A percentile compares a stretch with the other conserved stretches of the same genome.
These are phyloP conservation scores for Simalia tracyae DNA, from an alignment of 2,797 vertebrate genomes.

Conservation along the genomic window DNA sequence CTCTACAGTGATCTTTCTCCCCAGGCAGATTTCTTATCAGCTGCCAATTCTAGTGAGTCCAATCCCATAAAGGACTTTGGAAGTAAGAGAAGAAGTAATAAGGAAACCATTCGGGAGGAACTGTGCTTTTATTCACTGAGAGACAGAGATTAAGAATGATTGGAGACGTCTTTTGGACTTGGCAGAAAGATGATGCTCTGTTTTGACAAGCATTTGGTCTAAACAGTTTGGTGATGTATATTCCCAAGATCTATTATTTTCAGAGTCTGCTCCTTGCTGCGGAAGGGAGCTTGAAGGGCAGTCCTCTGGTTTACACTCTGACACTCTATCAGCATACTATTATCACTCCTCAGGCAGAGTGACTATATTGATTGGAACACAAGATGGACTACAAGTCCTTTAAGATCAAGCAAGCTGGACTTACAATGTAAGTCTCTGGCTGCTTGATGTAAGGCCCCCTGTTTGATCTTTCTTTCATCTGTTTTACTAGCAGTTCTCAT, in stretches of 20 bases:
- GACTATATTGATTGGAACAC: neutral
- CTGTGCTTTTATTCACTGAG: neutral
- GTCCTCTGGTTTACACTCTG: neutral
- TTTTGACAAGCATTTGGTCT: neutral
- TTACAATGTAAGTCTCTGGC: neutral
- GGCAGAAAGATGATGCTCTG: neutral
- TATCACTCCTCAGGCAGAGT: neutral
- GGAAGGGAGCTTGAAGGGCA: neutral
- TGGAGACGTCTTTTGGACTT: neutral
- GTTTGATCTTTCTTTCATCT: neutral
- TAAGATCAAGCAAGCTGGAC: neutral
- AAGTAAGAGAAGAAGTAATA: neutral
- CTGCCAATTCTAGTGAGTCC: neutral
- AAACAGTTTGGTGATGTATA: neutral
- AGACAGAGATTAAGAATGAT: neutral
- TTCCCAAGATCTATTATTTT: neutral
- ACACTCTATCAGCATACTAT: neutral
- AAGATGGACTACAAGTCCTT: neutral
- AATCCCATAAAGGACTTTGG: neutral
- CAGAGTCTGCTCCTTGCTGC: neutral
- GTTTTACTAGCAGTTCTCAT: neutral
- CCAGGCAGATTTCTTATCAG: neutral
- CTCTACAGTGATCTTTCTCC: neutral
- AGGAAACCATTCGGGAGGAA: neutral
- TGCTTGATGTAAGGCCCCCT: neutral